These are phyloP conservation scores for Onchidella celtica DNA, from an alignment of 2,888 invertebrate species.

Conservation along the genomic window DNA sequence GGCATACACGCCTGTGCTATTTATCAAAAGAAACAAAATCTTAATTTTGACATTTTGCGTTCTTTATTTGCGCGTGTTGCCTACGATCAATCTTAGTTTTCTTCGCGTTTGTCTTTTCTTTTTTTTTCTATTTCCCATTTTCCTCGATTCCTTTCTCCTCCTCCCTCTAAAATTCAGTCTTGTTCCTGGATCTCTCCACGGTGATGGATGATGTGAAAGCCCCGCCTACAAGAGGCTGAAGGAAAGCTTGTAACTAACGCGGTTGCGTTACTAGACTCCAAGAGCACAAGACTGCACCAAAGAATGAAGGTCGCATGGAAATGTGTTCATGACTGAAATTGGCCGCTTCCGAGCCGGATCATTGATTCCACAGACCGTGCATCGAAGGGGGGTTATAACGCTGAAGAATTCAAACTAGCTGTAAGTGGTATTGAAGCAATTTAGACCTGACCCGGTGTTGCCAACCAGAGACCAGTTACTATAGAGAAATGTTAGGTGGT, in stretches of 20 bases:
- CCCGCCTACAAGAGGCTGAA: conserved; percentile 6
- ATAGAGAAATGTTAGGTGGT: no score
- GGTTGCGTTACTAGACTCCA: not conserved
- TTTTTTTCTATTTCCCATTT: conserved; percentile 6
- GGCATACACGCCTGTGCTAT: no score
- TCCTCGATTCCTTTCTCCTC: not conserved
- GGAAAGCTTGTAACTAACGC: not conserved
- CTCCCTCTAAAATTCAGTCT: not conserved
- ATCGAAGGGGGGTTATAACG: not conserved
- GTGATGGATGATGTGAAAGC: conserved; percentile 1
- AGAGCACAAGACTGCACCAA: not conserved
- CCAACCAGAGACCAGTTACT: no score
- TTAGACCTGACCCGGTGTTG: not conserved
- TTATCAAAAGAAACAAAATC: not conserved
- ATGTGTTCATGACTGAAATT: conserved; percentile 27
- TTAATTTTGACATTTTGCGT: not conserved
- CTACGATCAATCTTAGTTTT: not conserved
- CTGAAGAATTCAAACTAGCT: conserved; percentile 30
- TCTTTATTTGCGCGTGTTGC: conserved; percentile 25
- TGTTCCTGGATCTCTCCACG: not conserved
- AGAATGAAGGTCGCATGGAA: not conserved
- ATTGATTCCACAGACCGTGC: conserved; percentile 22
- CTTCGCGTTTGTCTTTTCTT: not conserved
- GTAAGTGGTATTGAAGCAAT: conserved; percentile 18
- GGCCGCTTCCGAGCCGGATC: conserved; percentile 35